Evolutionary conservation across 2,113 vertebrate genomes (phyloP).

Genomic region (Catharus minimus): DNA sequence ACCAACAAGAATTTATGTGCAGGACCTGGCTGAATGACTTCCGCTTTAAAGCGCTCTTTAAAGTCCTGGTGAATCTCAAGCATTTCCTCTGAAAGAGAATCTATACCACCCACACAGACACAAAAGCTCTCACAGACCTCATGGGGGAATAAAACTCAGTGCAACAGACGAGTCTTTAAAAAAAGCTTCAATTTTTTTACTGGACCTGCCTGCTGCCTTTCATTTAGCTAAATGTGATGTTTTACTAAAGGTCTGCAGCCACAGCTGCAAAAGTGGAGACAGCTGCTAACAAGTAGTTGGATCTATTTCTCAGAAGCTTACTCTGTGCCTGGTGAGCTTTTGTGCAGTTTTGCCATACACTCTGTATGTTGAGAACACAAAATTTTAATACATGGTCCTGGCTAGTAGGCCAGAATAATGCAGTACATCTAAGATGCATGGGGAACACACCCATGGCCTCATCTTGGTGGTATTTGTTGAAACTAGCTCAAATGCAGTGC

Average conservation of each 20-base stretch:
- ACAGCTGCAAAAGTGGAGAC: neutral
- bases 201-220: conserved; percentile 12
- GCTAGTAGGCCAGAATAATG: neutral
- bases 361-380: neutral
- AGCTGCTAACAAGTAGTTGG: neutral
- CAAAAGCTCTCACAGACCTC: neutral
- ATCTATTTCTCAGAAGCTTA: neutral
- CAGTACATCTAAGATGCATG: neutral
- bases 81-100: neutral
- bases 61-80: neutral
- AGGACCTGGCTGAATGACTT: neutral
- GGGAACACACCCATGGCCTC: neutral
- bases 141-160: neutral
- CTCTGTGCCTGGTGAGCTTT: neutral
- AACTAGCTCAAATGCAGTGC: neutral
- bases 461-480: neutral
- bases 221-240: neutral
- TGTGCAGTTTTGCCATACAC: neutral
- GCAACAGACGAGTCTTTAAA: neutral
- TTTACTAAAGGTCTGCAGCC: neutral
- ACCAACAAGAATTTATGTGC: neutral
- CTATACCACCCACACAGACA: neutral
- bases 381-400: neutral
- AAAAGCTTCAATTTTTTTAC: conserved; percentile 16
- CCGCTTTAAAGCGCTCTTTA: neutral